Base-by-base conservation (phyloP, 2,888 invertebrate species). In the Trissolcus japonicus region DNA sequence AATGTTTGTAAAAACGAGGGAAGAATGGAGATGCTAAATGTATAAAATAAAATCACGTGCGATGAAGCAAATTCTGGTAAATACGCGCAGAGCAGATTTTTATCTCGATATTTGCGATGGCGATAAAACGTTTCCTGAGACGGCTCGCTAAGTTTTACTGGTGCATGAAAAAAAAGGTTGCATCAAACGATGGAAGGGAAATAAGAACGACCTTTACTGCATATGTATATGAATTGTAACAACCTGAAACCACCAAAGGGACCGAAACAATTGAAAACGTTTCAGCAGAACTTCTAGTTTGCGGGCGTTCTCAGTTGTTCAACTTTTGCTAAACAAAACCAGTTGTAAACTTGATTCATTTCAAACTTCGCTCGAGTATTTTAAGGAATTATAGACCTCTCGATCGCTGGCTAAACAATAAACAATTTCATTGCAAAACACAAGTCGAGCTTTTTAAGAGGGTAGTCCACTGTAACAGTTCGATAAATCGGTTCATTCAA, bases 311-410 rank as follows among this genome's bases (percentile, higher is more conserved):
- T 7, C n/a, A 62, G 61, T 35, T 29, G 41, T 51, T 62, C 53
- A 62, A 62, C 61, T 53, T 41, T 0, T 19, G 61, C 14, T 29
- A 62, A 51, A 51, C 53, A 50, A 62, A 62, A 62, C 41, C 51
- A 41, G 51, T 41, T 62, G 51, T 50, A 51, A 62, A 62, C 54
- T 62, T 62, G 54, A 21, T 62, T 62, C 62, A 62, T 62, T 62
- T 62, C n/a, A 54, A 35, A 62, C 41, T 61, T 51, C 19, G 51
- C n/a, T 1, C 14, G 40, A 61, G 61, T 61, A 61, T 61, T 61
- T 61, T 13, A 40, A 48, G 29, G 51, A 51, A 61, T 61, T 61
- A 51, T 51, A n/a, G 40, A 40, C 51, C 6, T 50, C 43, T 48
- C 17, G n/a, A 60, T 51, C 40, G 9, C 16, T 21, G 19, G 13